Evolutionary conservation across 2,113 vertebrate genomes (phyloP), one percentile per base, ranked within the genome.

Genomic region (Archocentrus centrarchus): DNA sequence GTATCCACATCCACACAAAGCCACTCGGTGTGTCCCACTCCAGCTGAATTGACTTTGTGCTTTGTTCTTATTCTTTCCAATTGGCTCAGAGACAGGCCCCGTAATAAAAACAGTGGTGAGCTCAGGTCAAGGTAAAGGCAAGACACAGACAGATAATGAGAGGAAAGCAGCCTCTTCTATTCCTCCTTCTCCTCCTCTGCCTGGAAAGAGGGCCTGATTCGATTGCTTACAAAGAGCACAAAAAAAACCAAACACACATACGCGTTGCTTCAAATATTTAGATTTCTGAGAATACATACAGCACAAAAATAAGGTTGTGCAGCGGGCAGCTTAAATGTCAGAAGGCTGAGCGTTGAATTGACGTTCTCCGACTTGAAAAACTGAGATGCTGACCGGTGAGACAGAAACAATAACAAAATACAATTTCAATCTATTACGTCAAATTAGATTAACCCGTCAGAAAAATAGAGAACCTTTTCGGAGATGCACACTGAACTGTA

Each of bases 61-160:
- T 87, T 75, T 78, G 79, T 80, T 86, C 60, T 86, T 76, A 68
- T 91, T 89, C 64, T 81, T 75, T 70, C 79, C 64, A 47, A 76
- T 55, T 91, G 85, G 79, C 86, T 75, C 70, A 1, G 73, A 86
- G 80, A 84, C 89, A 68, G 75, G 41, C 10, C 75, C 68, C 57
- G 81, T 83, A 92, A 91, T 91, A 82, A 92, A 91, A 91, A 78
- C 70, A 59, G 70, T 35, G 81, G 77, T 22, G 55, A 32, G 20
- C 63, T 84, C 68, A 7, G 91, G 88, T 93, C 92, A 88, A 92
- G 81, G 88, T 89, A 88, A 85, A 91, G 62, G 79, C 70, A 17
- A 80, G 77, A 77, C 77, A 17, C 60, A 20, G 32, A 20, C 77
- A 30, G 81, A 80, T 86, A 84, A 92, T 89, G 80, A 89, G 86